Evolutionary conservation across 2,888 invertebrate genomes (phyloP).

Genomic region (Limnephilus lunatus): DNA sequence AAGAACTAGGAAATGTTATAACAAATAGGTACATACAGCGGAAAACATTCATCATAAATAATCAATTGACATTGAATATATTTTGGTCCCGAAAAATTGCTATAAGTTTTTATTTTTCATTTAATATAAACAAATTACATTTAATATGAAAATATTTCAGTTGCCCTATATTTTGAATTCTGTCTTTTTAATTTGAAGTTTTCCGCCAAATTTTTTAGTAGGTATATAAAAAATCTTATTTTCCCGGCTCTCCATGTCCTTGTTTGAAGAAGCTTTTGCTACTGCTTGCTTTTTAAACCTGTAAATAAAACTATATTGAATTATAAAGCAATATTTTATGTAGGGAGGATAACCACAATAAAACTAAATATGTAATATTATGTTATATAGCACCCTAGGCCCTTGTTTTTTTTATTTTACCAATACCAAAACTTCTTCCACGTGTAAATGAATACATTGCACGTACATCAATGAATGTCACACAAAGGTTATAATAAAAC

Average conservation of each 20-base stretch:
- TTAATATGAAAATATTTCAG: not conserved
- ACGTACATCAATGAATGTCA: too few species aligned
- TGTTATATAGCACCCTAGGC: not conserved
- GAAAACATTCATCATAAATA: not conserved
- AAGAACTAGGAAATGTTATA: not conserved
- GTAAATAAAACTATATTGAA: not conserved
- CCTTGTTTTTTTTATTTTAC: too few species aligned
- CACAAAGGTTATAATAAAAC: not conserved
- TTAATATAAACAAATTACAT: not conserved
- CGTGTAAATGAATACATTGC: not conserved
- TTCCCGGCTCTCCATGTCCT: not conserved
- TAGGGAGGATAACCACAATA: not conserved
- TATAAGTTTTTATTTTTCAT: not conserved
- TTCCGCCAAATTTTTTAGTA: not conserved
- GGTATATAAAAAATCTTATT: not conserved
- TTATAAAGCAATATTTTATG: not conserved
- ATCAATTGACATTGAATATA: not conserved
- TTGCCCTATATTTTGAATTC: not conserved
- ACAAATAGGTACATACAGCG: too few species aligned
- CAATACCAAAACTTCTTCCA: too few species aligned
- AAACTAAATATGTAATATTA: not conserved
- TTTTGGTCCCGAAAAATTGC: not conserved
- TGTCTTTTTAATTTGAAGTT: not conserved
- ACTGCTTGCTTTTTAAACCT: not conserved
- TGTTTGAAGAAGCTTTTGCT: not conserved